Conservation (phyloP, 2,113 vertebrate species). For the Proteles cristata region DNA sequence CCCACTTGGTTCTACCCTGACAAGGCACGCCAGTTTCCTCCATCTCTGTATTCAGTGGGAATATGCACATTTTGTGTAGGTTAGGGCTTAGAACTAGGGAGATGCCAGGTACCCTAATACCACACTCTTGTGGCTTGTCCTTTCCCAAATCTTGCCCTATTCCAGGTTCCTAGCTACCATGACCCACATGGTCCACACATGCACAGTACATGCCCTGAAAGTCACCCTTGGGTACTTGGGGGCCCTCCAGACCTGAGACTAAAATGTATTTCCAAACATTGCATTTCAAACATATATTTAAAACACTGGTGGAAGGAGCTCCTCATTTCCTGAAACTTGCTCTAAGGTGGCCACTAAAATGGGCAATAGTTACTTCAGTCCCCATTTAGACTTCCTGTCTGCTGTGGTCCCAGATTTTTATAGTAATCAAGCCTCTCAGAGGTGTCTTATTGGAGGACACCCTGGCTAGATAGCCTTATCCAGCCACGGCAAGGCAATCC, state of each 20-base stretch:
- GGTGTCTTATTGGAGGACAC: neutral
- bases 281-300: neutral
- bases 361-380: neutral
- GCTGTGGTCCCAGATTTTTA: neutral
- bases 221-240: neutral
- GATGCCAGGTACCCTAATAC: neutral
- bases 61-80: neutral
- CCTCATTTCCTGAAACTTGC: neutral
- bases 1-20: neutral
- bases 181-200: neutral
- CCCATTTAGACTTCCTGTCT: neutral
- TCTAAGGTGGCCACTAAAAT: neutral
- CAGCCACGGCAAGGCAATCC: neutral
- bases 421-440: neutral
- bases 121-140: neutral
- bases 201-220: neutral
- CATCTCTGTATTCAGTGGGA: neutral
- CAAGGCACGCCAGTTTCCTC: neutral
- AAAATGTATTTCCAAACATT: neutral
- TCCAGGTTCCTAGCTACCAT: neutral
- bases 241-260: neutral
- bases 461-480: neutral
- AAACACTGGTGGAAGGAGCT: neutral
- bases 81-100: neutral
- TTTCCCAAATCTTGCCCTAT: neutral